A percentile compares a stretch with the other conserved stretches of the same genome.
Conservation (phyloP, 2,113 vertebrate genomes). For the Promerops cafer region DNA sequence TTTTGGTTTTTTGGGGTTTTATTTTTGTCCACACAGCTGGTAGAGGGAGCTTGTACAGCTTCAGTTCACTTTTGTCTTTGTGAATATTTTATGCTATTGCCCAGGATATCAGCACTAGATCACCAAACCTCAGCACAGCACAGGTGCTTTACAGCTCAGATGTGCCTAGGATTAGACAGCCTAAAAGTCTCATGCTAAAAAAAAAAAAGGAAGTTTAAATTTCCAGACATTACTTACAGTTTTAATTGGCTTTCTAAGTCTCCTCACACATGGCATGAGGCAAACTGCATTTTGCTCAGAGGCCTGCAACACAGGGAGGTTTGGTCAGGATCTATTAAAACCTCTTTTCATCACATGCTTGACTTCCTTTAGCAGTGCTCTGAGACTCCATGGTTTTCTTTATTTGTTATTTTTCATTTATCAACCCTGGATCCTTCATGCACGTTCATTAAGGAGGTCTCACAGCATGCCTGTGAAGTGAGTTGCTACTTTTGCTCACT, state of each 20-base stretch:
- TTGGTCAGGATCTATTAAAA: conserved; percentile 31
- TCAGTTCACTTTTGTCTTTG: conserved; percentile 31
- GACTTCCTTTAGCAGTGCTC: neutral
- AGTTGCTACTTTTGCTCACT: neutral
- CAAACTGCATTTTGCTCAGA: neutral
- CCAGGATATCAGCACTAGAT: neutral
- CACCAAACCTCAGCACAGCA: neutral
- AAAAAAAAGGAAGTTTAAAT: neutral
- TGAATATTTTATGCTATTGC: conserved; percentile 34
- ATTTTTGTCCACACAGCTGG: neutral
- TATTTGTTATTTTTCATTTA: neutral
- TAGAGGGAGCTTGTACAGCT: neutral
- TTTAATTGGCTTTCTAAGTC: conserved; percentile 11
- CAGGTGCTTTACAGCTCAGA: neutral
- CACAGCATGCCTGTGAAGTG: neutral
- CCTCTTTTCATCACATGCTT: neutral
- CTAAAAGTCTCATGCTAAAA: neutral
- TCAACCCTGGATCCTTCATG: neutral
- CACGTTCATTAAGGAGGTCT: neutral
- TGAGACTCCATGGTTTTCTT: neutral
- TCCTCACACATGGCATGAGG: neutral
- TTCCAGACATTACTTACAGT: neutral
- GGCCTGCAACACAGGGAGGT: neutral
- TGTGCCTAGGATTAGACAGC: neutral
- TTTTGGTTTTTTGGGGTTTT: neutral